Conservation (phyloP, 2,113 vertebrate genomes). For the Mola mola region DNA sequence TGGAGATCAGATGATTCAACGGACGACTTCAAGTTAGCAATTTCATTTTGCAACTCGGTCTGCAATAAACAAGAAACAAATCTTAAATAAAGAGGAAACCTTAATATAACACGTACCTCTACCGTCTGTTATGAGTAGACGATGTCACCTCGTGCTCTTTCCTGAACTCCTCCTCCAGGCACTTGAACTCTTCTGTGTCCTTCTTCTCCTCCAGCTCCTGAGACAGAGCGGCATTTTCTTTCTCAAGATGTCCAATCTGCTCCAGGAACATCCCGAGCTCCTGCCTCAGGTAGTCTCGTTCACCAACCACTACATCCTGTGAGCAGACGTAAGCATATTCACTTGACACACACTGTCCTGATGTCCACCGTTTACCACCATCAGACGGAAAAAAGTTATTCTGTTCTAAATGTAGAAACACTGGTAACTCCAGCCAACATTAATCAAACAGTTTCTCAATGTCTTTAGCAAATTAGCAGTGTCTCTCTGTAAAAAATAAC, state of each 20-base stretch:
- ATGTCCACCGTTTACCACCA: neutral
- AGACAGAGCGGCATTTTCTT: constrained; percentile 80
- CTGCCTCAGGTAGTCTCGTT: constrained; percentile 77
- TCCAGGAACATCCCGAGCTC: constrained; percentile 78
- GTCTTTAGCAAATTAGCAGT: too few species aligned
- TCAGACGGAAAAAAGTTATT: neutral
- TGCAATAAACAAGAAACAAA: constrained; percentile 69
- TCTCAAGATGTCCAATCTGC: constrained; percentile 78
- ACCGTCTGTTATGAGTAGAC: too few species aligned
- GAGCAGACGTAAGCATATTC: neutral
- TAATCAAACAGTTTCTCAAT: too few species aligned
- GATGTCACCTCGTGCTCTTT: constrained; percentile 86
- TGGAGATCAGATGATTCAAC: constrained; percentile 81
- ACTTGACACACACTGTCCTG: neutral
- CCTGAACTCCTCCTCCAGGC: constrained; percentile 84
- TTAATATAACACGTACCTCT: neutral
- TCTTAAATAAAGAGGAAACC: neutral
- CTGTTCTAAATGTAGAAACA: neutral
- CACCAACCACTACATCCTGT: constrained; percentile 78
- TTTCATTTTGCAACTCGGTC: constrained; percentile 87
- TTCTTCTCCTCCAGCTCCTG: constrained; percentile 83
- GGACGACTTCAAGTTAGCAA: constrained; percentile 81
- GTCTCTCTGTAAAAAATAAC: too few species aligned
- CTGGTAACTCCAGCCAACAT: too few species aligned
- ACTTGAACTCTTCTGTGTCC: constrained; percentile 87